Conservation (phyloP, 1,140 invertebrate species). For the Meloidogyne floridensis region DNA sequence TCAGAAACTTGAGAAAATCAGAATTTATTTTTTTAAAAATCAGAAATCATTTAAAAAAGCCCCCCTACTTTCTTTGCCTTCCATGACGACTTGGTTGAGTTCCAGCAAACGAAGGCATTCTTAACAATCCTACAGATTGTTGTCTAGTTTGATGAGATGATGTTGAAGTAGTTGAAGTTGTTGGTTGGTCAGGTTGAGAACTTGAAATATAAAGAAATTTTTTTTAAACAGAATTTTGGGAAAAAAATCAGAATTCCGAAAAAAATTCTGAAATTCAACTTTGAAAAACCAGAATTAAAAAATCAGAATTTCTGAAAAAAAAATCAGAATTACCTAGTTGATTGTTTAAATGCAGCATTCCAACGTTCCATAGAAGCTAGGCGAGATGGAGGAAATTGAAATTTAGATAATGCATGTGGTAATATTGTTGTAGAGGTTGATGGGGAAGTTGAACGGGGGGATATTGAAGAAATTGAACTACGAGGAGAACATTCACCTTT, state of each 20-base stretch:
- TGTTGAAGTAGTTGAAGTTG: neutral
- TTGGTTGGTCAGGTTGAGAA: neutral
- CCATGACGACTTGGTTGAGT: constrained; percentile 31
- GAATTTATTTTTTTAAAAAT: neutral
- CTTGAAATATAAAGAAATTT: neutral
- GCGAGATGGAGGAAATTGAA: neutral
- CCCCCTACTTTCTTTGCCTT: constrained; percentile 29
- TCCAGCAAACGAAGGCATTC: constrained; percentile 37
- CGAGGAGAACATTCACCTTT: constrained; percentile 1
- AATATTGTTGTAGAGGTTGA: neutral
- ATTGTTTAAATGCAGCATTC: neutral
- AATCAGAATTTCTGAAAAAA: neutral
- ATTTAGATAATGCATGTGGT: neutral
- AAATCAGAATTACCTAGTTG: neutral
- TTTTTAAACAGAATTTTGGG: too few species aligned
- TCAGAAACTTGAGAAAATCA: too few species aligned
- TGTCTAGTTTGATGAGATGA: neutral
- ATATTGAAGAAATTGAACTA: neutral
- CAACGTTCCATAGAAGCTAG: neutral
- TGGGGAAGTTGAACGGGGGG: neutral
- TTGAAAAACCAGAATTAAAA: too few species aligned
- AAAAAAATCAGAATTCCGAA: too few species aligned
- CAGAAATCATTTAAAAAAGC: neutral
- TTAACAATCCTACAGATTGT: constrained; percentile 6
- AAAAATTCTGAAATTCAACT: too few species aligned